These are phyloP conservation scores for Eurypyga helias DNA, from an alignment of 2,113 vertebrate species.

Conservation along the genomic window DNA sequence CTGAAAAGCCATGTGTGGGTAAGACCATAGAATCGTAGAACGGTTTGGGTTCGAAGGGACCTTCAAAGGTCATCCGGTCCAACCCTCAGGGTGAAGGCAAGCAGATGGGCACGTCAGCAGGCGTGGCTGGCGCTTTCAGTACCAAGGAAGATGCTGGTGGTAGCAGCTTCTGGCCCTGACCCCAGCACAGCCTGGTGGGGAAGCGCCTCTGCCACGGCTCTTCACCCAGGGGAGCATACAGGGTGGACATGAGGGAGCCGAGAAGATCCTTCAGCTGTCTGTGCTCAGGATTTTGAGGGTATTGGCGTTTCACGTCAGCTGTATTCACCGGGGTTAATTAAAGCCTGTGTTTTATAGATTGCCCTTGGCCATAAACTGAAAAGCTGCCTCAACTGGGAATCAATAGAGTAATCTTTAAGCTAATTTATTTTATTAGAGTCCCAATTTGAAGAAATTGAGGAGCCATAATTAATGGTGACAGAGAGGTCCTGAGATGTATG, in stretches of 20 bases:
- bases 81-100: background rate
- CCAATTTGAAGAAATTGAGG: conserved; percentile 36
- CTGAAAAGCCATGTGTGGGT: background rate
- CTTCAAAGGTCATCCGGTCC: background rate
- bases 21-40: background rate
- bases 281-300: background rate
- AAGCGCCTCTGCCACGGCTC: background rate
- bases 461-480: background rate
- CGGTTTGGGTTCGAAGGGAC: background rate
- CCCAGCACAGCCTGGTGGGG: fast-evolving
- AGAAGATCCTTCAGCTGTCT: background rate
- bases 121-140: background rate
- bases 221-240: background rate
- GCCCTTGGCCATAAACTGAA: background rate
- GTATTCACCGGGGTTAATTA: conserved; percentile 32
- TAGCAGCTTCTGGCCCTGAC: background rate
- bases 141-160: background rate
- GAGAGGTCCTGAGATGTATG: background rate
- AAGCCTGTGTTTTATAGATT: conserved; percentile 27
- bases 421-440: conserved; percentile 54
- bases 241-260: background rate
- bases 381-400: conserved; percentile 35
- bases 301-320: background rate
- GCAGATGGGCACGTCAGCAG: fast-evolving
- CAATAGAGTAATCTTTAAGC: conserved; percentile 35